phyloP scores from a whole-genome alignment of 1,140 invertebrate species.

The Amyelois transitella region DNA sequence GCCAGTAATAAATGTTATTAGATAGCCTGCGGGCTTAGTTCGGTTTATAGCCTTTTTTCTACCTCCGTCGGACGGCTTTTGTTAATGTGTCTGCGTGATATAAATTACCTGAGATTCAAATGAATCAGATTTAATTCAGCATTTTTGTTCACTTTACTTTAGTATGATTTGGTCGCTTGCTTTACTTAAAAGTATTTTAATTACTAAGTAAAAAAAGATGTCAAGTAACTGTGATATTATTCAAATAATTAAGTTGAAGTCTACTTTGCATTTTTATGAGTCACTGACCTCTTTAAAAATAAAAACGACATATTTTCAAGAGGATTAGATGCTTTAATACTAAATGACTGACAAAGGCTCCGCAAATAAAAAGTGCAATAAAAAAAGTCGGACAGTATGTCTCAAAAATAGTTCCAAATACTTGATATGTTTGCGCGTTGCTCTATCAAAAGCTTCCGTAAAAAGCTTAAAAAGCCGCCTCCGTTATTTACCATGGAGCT shows the following conservation, averaged over 20 bases:
- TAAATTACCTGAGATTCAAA: constrained; percentile 49
- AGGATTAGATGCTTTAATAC: too few species aligned
- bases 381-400: constrained; percentile 8
- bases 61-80: constrained; percentile 55
- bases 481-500: constrained; percentile 52
- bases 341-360: too few species aligned
- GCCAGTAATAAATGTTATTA: constrained; percentile 72
- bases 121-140: constrained; percentile 3
- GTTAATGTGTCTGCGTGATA: constrained; percentile 69
- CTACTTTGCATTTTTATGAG: too few species aligned
- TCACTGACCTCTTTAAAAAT: too few species aligned
- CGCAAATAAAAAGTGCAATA: background rate
- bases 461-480: too few species aligned
- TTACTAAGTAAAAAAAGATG: too few species aligned
- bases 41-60: constrained; percentile 55
- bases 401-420: constrained; percentile 39
- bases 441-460: constrained; percentile 63
- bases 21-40: constrained; percentile 72
- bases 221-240: too few species aligned
- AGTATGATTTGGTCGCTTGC: background rate
- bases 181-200: too few species aligned
- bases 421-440: constrained; percentile 46
- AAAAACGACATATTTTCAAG: too few species aligned
- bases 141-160: background rate
- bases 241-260: too few species aligned